phyloP scores from a whole-genome alignment of 2,113 vertebrate genomes.

The Ptyas mucosa region DNA sequence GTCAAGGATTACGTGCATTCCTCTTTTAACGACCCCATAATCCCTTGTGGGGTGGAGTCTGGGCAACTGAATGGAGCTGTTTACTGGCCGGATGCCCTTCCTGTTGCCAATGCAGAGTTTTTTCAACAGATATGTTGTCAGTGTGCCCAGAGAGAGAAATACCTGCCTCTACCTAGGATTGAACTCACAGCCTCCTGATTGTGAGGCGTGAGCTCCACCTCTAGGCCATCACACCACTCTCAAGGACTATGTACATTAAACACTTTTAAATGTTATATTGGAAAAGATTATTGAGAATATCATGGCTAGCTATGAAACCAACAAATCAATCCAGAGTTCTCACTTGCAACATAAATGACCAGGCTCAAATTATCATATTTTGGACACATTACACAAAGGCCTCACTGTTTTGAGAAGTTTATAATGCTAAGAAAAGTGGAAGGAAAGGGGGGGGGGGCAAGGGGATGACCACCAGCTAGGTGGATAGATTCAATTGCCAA shows the following conservation, averaged over 20 bases:
- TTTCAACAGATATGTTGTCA: too few relatives aligned
- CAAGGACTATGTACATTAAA: neutral
- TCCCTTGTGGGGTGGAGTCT: too few relatives aligned
- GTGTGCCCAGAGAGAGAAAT: too few relatives aligned
- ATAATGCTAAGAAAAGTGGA: neutral
- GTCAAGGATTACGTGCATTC: neutral
- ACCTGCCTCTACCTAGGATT: too few relatives aligned
- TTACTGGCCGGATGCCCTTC: too few relatives aligned
- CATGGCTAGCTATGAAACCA: neutral
- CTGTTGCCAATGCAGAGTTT: too few relatives aligned
- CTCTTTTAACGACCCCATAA: too few relatives aligned
- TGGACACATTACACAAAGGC: neutral
- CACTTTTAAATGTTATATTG: neutral
- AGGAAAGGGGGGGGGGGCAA: neutral
- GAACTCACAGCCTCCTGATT: too few relatives aligned
- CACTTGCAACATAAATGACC: neutral
- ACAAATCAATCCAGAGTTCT: neutral
- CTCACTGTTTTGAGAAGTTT: neutral
- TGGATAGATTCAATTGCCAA: neutral
- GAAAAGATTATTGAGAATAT: neutral
- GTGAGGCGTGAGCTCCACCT: too few relatives aligned
- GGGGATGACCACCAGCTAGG: neutral
- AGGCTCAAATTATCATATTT: neutral
- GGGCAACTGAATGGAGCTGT: too few relatives aligned
- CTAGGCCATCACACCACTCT: too few relatives aligned